Percentiles rank a stretch among this genome's conserved stretches.
phyloP scores from a whole-genome alignment of 92 coral and sea anemone genomes.

The Bergia puertoricense region DNA sequence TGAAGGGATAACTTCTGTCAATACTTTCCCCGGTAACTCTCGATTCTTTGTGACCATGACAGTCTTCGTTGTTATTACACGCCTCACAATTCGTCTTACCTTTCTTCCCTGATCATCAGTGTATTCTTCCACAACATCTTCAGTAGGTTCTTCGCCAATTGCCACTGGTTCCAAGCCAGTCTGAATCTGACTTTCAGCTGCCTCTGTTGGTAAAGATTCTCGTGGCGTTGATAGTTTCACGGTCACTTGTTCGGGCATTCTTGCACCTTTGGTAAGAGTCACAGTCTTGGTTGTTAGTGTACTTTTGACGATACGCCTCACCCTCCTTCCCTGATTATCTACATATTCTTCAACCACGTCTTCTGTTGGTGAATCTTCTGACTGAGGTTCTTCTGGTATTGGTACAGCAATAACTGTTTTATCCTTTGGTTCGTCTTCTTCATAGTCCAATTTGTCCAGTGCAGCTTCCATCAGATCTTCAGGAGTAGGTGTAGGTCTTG shows the following conservation, averaged over 20 bases:
- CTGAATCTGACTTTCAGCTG: neutral
- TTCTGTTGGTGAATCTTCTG: constrained; percentile 53
- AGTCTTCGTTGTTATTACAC: constrained; percentile 37
- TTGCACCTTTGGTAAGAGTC: constrained; percentile 19
- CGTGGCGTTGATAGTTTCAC: constrained; percentile 22
- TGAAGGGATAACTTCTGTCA: neutral
- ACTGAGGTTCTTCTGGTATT: constrained; percentile 10
- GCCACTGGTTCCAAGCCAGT: constrained; percentile 12
- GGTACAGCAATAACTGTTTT: neutral
- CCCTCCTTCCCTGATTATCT: constrained; percentile 72
- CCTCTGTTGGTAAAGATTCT: constrained; percentile 41
- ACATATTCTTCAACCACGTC: constrained; percentile 66
- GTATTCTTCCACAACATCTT: constrained; percentile 65
- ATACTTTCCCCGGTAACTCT: neutral
- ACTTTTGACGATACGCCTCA: constrained; percentile 64
- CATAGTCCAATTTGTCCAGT: neutral
- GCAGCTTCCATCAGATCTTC: constrained; percentile 40
- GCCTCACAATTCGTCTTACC: constrained; percentile 41
- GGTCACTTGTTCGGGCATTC: constrained; percentile 42
- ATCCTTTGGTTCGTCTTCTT: neutral
- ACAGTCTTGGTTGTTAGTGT: constrained; percentile 53
- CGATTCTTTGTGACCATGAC: constrained; percentile 21
- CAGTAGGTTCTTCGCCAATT: constrained; percentile 33
- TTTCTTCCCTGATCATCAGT: constrained; percentile 59
- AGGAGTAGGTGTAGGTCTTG: constrained; percentile 13